Evolutionary conservation across 2,888 invertebrate genomes (phyloP).

Genomic region (Priapulus caudatus): DNA sequence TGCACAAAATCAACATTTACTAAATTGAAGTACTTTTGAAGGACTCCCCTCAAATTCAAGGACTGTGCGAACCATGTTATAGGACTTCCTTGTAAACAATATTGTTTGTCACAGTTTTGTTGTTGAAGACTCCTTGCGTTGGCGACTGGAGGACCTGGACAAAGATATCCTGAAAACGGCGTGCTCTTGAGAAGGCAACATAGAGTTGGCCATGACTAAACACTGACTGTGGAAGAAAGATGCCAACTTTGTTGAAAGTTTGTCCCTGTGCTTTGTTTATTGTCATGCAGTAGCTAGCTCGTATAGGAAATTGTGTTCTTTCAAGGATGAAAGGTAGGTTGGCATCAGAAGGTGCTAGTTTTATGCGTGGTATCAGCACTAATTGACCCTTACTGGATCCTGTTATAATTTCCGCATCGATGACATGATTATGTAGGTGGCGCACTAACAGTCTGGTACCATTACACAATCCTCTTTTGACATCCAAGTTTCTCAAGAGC

Average conservation of each 20-base stretch:
- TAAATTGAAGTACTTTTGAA: too few relatives aligned
- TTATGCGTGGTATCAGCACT: conserved; percentile 20
- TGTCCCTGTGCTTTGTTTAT: conserved; percentile 12
- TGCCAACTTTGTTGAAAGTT: conserved; percentile 8
- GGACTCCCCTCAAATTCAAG: too few relatives aligned
- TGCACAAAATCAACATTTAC: too few relatives aligned
- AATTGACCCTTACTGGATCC: conserved; percentile 13
- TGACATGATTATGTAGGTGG: conserved; percentile 8
- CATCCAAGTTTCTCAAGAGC: conserved; percentile 21
- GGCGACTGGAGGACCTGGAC: too few relatives aligned
- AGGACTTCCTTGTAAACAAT: too few relatives aligned
- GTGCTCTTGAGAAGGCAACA: conserved; percentile 10
- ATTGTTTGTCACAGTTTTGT: too few relatives aligned
- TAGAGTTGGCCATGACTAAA: conserved; percentile 11
- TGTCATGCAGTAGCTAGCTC: conserved; percentile 8
- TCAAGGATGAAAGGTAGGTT: conserved; percentile 8
- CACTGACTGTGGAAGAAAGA: conserved; percentile 8
- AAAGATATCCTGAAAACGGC: neutral
- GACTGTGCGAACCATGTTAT: too few relatives aligned
- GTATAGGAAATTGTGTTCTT: neutral
- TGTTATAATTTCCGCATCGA: conserved; percentile 12
- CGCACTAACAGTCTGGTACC: conserved; percentile 20
- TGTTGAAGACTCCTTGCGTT: too few relatives aligned
- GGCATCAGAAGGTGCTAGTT: conserved; percentile 4
- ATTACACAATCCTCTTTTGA: conserved; percentile 20